Percentiles rank a stretch among this genome's conserved stretches.
These are phyloP conservation scores for Oceanites oceanicus DNA, from an alignment of 2,113 vertebrate species.

Conservation along the genomic window DNA sequence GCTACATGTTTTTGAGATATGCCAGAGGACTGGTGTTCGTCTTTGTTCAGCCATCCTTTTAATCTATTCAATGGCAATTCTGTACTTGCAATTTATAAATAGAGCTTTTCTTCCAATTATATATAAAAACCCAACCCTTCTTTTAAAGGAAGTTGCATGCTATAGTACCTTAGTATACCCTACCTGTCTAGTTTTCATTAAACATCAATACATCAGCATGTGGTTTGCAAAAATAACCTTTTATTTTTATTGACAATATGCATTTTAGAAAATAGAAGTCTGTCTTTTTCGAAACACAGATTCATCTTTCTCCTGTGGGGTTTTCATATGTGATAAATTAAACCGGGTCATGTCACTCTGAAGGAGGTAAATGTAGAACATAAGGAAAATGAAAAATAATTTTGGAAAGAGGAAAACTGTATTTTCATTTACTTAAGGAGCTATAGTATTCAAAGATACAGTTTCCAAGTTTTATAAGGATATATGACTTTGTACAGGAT, in stretches of 20 bases:
- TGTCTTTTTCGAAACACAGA: neutral
- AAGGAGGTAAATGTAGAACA: neutral
- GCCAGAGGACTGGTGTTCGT: neutral
- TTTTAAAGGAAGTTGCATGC: neutral
- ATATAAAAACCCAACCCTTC: accelerated
- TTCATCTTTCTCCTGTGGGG: neutral
- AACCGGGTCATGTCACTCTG: neutral
- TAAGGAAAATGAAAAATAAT: neutral
- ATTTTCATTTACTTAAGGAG: neutral
- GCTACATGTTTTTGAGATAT: neutral
- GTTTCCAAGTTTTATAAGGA: neutral
- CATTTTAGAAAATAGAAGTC: neutral
- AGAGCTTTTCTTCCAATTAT: neutral
- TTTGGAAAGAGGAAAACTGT: neutral
- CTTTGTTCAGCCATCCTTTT: neutral
- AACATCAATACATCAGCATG: neutral
- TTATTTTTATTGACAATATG: neutral
- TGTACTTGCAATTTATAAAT: neutral
- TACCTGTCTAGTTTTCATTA: neutral
- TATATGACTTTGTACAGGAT: neutral
- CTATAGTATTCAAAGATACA: too few relatives aligned
- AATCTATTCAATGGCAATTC: neutral
- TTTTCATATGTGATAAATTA: neutral
- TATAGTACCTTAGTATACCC: too few relatives aligned
- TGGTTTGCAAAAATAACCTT: neutral